Base-by-base conservation (phyloP, 2,888 invertebrate genomes). In the Oasisia sp. region DNA sequence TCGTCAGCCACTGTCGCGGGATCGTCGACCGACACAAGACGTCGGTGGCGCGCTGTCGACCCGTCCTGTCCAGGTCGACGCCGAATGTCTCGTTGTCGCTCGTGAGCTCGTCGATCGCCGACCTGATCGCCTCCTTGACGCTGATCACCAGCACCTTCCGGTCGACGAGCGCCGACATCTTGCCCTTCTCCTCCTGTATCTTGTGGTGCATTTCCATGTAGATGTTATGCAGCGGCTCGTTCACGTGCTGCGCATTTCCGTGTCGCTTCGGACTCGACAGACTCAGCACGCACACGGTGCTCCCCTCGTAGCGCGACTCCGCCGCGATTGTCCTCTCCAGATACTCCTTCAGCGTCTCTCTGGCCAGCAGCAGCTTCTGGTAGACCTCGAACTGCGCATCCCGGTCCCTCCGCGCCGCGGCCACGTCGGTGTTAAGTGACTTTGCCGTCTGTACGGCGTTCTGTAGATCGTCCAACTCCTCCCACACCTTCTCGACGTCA, bases 121-220 rank as follows among this genome's bases (percentile, higher is more conserved):
- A 44, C 0, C 93, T 58, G n/a, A 95, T 93, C 0, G 95, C 95
- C 93, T 95, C 95, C 89, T 95, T 94, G 12, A 95, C 95, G 58
- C 95, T 95, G 1, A 95, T 93, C 1, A 95, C 93, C 89, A 95
- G 94, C 12, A 95, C 94, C 92, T 95, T 95, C n/a, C 93, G 92
- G 32, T 94, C 94, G 12, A 94, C 94, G 9, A 94, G 92, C 27
- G 93, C 93, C 58, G 94, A 94, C 12, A 95, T 94, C 91, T 94
- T 94, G 89, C 56, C 45, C 27, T 91, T 50, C 32, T 92, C 91
- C 27, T 93, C 92, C 45, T 93, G 92, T 8, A 95, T 92, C 50
- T 94, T 93, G 32, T 93, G 92, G 38, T 93, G 91, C 74, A 95
- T 94, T 92, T 95, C 94, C 44, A 94, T 50, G 92, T 95, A 95